Evolutionary conservation across 64 coral and sea anemone species (phyloP), one percentile per base, ranked within the genome.

Genomic region (Dendrophyllia cribrosa): DNA sequence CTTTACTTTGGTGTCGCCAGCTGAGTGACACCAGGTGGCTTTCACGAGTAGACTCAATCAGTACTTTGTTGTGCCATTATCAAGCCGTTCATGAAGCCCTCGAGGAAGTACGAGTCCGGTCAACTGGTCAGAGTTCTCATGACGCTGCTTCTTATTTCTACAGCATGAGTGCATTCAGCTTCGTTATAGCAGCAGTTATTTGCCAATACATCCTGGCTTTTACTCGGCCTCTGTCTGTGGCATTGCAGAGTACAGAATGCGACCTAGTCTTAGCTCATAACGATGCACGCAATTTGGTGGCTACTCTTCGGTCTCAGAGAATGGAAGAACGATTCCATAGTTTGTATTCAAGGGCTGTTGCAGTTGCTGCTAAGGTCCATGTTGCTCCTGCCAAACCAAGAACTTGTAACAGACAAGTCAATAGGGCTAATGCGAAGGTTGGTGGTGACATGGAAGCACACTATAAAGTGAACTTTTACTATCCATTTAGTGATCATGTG

Each of bases 81-180:
- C 66, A 85, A n/a, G 79, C 77, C 64, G 87, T 93, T 72, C 87
- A 93, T 52, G 85, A 93, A 88, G 85, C 85, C 77, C 25, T 93
- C 62, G 83, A 85, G 43, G 91, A 88, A 88, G 76, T 88, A 62
- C 71, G 82, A 49, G 76, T 47, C 70, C 91, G 88, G 66, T 93
- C 85, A 77, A 88, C 91, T 45, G 91, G 83, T 63, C 86, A 74
- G 91, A 78, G 83, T 87, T 93, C 91, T 24, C 91, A 93, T 70
- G 91, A 93, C 55, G 91, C 83, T n/a, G 58, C 91, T 75, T 61
- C 83, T 43, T 93, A 84, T 51, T 24, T 93, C 81, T 62, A 76
- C 16, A 78, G 91, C 72, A 87, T 93, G 75, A 21, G 86, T 62
- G 71, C 85, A 74, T 93, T 93, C 62, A 50, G 76, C 65, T 93